These are phyloP conservation scores for Crocuta crocuta DNA, from an alignment of 2,113 vertebrate genomes.

Conservation along the genomic window DNA sequence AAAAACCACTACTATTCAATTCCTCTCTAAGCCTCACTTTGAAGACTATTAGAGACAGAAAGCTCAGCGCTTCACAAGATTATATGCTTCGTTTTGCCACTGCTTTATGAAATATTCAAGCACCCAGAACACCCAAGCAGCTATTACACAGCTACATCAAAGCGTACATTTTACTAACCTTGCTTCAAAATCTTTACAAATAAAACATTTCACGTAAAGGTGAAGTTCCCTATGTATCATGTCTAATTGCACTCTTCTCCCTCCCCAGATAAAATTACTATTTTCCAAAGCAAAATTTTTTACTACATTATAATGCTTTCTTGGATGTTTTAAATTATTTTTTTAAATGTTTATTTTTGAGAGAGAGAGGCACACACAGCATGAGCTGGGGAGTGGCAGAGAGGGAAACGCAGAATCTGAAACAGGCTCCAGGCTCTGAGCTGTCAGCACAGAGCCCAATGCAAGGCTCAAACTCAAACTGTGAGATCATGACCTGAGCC, in stretches of 20 bases:
- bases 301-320: neutral
- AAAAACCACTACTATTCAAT: neutral
- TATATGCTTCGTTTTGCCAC: neutral
- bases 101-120: neutral
- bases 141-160: neutral
- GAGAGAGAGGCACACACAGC: too few species aligned
- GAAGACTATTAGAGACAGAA: neutral
- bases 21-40: neutral
- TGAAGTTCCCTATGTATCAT: neutral
- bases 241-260: neutral
- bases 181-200: slow-evolving; percentile 11
- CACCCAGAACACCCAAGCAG: neutral
- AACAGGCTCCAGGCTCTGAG: too few species aligned
- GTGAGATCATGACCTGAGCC: too few species aligned
- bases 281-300: neutral
- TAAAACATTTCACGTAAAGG: neutral
- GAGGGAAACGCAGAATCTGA: too few species aligned
- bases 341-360: too few species aligned
- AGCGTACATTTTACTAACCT: neutral
- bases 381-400: too few species aligned
- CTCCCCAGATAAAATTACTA: neutral
- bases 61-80: neutral
- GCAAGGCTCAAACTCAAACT: too few species aligned
- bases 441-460: too few species aligned
- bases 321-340: neutral